A percentile compares a stretch with the other conserved stretches of the same genome.
phyloP scores from a whole-genome alignment of 2,113 vertebrate species.

The Gobius niger region DNA sequence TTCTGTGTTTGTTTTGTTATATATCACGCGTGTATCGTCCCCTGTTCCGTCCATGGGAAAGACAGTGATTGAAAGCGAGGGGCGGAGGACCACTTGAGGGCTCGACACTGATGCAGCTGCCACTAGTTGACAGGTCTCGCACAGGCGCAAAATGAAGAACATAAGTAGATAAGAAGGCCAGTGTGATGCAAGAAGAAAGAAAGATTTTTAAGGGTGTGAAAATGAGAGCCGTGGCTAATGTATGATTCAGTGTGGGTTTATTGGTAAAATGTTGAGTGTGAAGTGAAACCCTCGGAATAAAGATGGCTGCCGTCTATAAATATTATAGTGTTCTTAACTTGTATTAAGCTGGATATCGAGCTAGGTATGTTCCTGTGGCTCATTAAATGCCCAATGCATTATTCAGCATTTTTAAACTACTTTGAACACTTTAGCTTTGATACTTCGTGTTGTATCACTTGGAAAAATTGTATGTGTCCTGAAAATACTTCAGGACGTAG shows the following conservation, averaged over 20 bases:
- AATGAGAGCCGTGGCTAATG: constrained; percentile 40
- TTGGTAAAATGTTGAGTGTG: constrained; percentile 11
- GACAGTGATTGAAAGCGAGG: constrained; percentile 63
- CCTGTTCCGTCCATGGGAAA: constrained; percentile 23
- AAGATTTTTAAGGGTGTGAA: constrained; percentile 35
- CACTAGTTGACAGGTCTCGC: constrained; percentile 37
- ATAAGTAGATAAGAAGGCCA: constrained; percentile 58
- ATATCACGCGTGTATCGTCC: constrained; percentile 53
- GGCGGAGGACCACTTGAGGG: constrained; percentile 56
- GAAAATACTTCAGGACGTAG: too few relatives aligned
- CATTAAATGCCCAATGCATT: neutral
- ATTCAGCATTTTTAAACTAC: too few relatives aligned
- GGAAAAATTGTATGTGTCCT: too few relatives aligned
- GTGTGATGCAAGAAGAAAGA: constrained; percentile 53
- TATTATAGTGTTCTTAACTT: neutral
- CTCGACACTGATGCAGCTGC: constrained; percentile 47
- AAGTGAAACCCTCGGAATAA: neutral
- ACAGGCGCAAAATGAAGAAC: constrained; percentile 48
- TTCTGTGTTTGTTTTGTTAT: constrained; percentile 14
- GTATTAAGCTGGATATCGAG: neutral
- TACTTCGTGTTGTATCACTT: too few relatives aligned
- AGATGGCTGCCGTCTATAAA: neutral
- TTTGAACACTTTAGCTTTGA: too few relatives aligned
- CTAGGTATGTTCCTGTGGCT: neutral
- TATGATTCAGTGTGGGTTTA: constrained; percentile 30